Evolutionary conservation across 2,113 vertebrate genomes (phyloP), one percentile per base, ranked within the genome.

Genomic region (Gulo gulo): DNA sequence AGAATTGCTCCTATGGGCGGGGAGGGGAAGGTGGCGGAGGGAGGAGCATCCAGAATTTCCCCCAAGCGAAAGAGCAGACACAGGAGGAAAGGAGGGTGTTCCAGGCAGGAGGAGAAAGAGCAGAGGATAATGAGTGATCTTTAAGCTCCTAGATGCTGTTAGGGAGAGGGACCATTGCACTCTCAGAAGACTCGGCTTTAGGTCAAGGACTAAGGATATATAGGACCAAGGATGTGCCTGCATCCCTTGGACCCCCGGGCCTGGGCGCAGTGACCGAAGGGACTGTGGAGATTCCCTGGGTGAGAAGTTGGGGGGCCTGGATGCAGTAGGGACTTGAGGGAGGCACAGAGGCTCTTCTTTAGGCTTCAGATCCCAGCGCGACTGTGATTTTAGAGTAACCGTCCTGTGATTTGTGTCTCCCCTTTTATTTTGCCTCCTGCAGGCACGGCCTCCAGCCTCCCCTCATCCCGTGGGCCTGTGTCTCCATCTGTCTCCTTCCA

Each of bases 401-500:
- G 36, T 71, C 63, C 21, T 65, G 73, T 73, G 95, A 16, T 89
- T 61, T 88, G 42, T 91, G 80, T 78, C 91, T 98, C 89, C 36
- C 18, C 26, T 89, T 97, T 92, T 96, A 61, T 96, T 57, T 97
- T 20, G 1, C 52, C 12, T 45, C 36, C 74, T 92, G 71, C 65
- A 98, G 98, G 78, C 15, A 0, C 3, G 16, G 65, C n/a, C 82
- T 94, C 96, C 63, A 84, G 80, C 42, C 47, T 45, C 57, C 39
- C 6, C 7, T 21, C 76, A n/a, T 5, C 52, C 47, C 24, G 34
- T 39, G 98, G 98, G 50, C 97, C 98, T 52, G 96, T 98, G 69
- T 98, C 98, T 94, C 98, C 98, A 0, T 82, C 97, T 12, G 95
- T 94, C 47, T 98, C 98, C 97, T 98, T 98, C 91, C 96, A 98